Evolutionary conservation across 2,113 vertebrate species (phyloP).

Genomic region (Muscicapa adusta): DNA sequence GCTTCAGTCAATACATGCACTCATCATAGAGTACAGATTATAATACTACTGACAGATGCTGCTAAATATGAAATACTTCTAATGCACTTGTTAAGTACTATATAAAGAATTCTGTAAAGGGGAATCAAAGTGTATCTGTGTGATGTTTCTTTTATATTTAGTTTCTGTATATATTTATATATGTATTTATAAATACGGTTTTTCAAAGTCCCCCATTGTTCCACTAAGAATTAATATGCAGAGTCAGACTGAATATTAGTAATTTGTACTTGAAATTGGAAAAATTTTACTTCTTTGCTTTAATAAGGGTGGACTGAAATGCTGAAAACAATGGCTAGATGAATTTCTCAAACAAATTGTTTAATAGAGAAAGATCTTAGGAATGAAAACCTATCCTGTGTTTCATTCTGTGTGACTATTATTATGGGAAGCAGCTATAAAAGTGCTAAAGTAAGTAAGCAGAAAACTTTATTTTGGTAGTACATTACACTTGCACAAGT

Average conservation of each 20-base stretch:
- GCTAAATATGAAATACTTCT: slow-evolving; percentile 59
- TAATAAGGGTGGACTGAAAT: not conserved
- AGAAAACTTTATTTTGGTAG: not conserved
- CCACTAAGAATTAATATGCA: not conserved
- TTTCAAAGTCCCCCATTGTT: not conserved
- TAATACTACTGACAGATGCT: slow-evolving; percentile 10
- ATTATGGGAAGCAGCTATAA: not conserved
- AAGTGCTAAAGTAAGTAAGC: not conserved
- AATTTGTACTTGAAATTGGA: not conserved
- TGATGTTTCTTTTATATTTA: not conserved
- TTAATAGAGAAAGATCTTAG: not conserved
- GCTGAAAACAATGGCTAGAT: not conserved
- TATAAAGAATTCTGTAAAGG: not conserved
- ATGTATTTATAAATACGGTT: not conserved
- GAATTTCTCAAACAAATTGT: not conserved
- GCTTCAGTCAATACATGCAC: slow-evolving; percentile 49
- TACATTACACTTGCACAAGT: not conserved
- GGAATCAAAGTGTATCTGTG: not conserved
- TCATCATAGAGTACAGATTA: slow-evolving; percentile 22
- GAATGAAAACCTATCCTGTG: not conserved
- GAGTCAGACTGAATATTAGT: not conserved
- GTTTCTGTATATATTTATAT: not conserved
- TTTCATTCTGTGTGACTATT: not conserved
- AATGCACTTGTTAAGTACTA: slow-evolving; percentile 15
- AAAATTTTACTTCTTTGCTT: not conserved